Evolutionary conservation across 2,888 invertebrate genomes (phyloP).

Genomic region (Brenthis ino): DNA sequence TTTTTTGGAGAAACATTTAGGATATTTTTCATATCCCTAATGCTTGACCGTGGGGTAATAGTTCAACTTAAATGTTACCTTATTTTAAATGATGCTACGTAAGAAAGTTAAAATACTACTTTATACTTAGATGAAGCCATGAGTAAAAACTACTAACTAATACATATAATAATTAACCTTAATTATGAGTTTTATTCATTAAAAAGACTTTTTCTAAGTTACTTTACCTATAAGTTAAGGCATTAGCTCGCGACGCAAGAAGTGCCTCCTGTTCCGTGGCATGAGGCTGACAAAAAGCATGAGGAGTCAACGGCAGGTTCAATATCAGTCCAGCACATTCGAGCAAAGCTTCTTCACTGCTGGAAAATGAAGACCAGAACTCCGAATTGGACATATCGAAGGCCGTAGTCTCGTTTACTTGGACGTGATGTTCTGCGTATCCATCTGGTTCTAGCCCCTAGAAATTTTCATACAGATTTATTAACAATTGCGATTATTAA

Average conservation of each 20-base stretch:
- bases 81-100: not conserved
- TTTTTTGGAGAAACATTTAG: too few relatives aligned
- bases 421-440: slow-evolving; percentile 84
- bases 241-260: slow-evolving; percentile 81
- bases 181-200: too few relatives aligned
- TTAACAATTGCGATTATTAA: too few relatives aligned
- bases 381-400: slow-evolving; percentile 89
- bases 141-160: too few relatives aligned
- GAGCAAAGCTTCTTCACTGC: slow-evolving; percentile 88
- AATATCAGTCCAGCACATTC: slow-evolving; percentile 88
- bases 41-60: too few relatives aligned
- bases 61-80: not conserved
- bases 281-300: slow-evolving; percentile 75
- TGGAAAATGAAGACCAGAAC: slow-evolving; percentile 91
- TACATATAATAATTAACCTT: too few relatives aligned
- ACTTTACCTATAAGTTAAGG: slow-evolving; percentile 84
- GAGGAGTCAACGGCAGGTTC: slow-evolving; percentile 87
- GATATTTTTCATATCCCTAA: too few relatives aligned
- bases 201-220: too few relatives aligned
- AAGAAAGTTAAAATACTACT: too few relatives aligned
- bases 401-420: slow-evolving; percentile 84
- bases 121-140: too few relatives aligned
- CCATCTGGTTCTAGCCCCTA: slow-evolving; percentile 84
- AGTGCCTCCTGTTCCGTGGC: slow-evolving; percentile 68
- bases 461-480: slow-evolving; percentile 16